Percentiles rank a stretch among this genome's conserved stretches.
Evolutionary conservation across 2,888 invertebrate species (phyloP).

Genomic region (Athalia circularis): DNA sequence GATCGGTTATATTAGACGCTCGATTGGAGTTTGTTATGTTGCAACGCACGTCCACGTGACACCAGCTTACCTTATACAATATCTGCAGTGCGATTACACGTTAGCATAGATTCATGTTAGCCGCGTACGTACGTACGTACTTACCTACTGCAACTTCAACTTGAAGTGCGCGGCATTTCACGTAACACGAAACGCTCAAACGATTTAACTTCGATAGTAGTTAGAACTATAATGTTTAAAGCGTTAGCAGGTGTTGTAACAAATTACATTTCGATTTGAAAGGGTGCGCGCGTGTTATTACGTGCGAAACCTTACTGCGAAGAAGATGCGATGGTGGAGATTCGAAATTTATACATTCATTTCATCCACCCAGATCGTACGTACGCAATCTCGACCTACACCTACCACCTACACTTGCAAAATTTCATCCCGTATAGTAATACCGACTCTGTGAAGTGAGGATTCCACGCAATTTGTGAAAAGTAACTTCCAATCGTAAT

Average conservation of each 20-base stretch:
- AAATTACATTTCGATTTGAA: conserved; percentile 19
- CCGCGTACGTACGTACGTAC: too few species aligned
- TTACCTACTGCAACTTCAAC: not conserved
- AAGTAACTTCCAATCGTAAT: conserved; percentile 26
- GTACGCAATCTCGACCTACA: not conserved
- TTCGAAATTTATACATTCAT: too few species aligned
- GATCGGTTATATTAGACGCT: conserved; percentile 4
- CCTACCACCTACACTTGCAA: not conserved
- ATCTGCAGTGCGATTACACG: too few species aligned
- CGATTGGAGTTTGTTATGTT: not conserved
- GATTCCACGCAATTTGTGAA: conserved; percentile 17
- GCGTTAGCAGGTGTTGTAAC: not conserved
- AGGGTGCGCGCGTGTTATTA: not conserved
- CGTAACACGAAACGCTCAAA: not conserved
- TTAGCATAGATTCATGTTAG: too few species aligned
- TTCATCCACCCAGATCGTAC: conserved; percentile 6
- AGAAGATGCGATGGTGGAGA: too few species aligned
- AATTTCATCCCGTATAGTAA: not conserved
- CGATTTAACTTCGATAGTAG: conserved; percentile 19
- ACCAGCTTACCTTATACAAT: not conserved
- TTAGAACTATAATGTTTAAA: conserved; percentile 2
- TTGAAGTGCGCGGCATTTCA: conserved; percentile 11
- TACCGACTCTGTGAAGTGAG: too few species aligned
- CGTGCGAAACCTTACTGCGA: not conserved
- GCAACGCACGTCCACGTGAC: conserved; percentile 6